Evolutionary conservation across 2,797 vertebrate genomes (phyloP).

Genomic region (Simalia tracyae): DNA sequence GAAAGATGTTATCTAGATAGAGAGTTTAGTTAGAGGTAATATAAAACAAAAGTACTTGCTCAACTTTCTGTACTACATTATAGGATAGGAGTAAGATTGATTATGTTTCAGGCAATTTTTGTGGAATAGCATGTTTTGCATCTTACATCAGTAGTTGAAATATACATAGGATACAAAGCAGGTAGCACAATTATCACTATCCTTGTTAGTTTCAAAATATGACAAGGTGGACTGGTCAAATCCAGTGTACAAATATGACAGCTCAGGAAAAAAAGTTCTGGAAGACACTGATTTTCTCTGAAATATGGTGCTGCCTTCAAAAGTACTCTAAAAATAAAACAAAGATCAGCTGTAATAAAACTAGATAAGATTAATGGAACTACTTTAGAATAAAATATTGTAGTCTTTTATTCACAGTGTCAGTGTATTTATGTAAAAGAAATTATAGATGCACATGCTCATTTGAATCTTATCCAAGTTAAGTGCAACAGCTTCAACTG

Average conservation of each 20-base stretch:
- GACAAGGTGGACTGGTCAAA: background rate
- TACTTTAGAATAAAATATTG: background rate
- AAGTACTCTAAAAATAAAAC: background rate
- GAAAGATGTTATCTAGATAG: background rate
- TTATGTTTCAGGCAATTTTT: background rate
- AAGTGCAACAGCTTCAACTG: background rate
- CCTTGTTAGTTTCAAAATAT: background rate
- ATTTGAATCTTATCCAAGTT: background rate
- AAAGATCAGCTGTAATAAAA: slow-evolving; percentile 6
- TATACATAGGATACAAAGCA: accelerated
- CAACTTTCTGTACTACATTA: background rate
- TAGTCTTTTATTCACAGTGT: background rate
- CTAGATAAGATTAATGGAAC: background rate
- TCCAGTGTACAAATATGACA: background rate
- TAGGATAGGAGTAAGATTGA: too few relatives aligned
- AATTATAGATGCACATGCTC: background rate
- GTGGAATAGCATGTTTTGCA: background rate
- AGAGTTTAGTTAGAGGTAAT: background rate
- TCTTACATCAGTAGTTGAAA: background rate
- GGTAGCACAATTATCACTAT: background rate
- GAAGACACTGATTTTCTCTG: background rate
- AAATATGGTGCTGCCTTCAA: background rate
- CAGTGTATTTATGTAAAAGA: background rate
- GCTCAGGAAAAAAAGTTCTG: background rate
- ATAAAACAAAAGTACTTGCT: background rate